A percentile compares a stretch with the other conserved stretches of the same genome.
Evolutionary conservation across 2,888 invertebrate genomes (phyloP).

Genomic region (Sinodicranocentrus sp.): DNA sequence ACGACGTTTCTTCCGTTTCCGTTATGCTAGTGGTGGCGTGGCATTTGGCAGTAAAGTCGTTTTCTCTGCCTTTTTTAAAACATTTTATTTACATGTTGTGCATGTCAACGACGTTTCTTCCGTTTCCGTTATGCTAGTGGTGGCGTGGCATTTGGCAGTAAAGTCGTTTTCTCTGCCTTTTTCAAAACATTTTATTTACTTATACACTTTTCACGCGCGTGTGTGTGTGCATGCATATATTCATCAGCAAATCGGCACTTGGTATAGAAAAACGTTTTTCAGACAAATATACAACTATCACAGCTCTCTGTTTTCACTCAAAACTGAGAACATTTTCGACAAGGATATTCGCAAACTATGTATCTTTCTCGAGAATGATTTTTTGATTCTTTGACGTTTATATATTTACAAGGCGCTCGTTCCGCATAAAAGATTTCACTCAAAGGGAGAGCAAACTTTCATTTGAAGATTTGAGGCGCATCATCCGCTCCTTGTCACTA

Average conservation of each 20-base stretch:
- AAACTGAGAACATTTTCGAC: too few species aligned
- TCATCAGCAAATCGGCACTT: too few species aligned
- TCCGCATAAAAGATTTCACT: neutral
- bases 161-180: slow-evolving; percentile 64
- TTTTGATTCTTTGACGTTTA: too few species aligned
- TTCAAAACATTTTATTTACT: slow-evolving; percentile 67
- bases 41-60: slow-evolving; percentile 65
- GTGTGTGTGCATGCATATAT: neutral
- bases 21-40: slow-evolving; percentile 61
- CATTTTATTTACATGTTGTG: slow-evolving; percentile 68
- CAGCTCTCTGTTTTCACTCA: too few species aligned
- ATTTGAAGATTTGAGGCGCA: slow-evolving; percentile 47
- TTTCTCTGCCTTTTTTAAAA: slow-evolving; percentile 66
- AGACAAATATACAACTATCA: too few species aligned
- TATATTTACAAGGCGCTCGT: too few species aligned
- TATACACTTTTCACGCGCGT: slow-evolving; percentile 42
- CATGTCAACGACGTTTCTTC: slow-evolving; percentile 69
- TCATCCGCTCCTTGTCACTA: slow-evolving; percentile 52
- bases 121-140: slow-evolving; percentile 61
- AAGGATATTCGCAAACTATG: too few species aligned
- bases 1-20: slow-evolving; percentile 67
- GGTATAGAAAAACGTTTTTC: too few species aligned
- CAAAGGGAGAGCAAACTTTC: slow-evolving; percentile 28
- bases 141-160: slow-evolving; percentile 66
- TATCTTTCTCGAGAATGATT: too few species aligned